A percentile compares a stretch with the other conserved stretches of the same genome.
Conservation (phyloP, 1,140 invertebrate genomes). For the Lepidotrigona ventralis region DNA sequence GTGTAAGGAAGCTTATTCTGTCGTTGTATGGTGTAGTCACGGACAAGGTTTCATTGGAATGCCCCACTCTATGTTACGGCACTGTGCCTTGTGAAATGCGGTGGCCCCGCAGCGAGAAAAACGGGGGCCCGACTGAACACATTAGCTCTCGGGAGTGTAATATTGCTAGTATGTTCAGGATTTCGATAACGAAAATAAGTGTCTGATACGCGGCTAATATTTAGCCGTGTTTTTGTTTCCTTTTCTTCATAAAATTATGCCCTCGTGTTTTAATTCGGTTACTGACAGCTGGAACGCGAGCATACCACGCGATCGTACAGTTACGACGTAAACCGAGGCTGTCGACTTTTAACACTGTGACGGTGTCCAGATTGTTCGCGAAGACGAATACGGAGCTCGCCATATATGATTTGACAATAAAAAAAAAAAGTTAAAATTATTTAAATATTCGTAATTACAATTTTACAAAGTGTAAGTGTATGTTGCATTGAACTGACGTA, state of each 20-base stretch:
- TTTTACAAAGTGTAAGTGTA: not conserved
- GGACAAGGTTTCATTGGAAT: constrained; percentile 36
- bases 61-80: constrained; percentile 43
- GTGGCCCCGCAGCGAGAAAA: constrained; percentile 58
- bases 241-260: not conserved
- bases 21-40: constrained; percentile 3
- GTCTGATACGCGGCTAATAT: not conserved
- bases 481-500: not conserved
- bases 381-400: not conserved
- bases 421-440: not conserved
- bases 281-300: constrained; percentile 28
- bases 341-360: constrained; percentile 35
- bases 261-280: not conserved
- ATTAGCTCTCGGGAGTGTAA: constrained; percentile 52
- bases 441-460: not conserved
- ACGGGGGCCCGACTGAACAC: constrained; percentile 56
- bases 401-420: not conserved
- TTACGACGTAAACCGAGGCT: constrained; percentile 4
- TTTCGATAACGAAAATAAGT: constrained; percentile 15
- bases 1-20: constrained; percentile 12
- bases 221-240: not conserved
- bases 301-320: constrained; percentile 7
- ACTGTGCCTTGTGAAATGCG: constrained; percentile 62
- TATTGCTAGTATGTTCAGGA: constrained; percentile 23
- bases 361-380: constrained; percentile 12